phyloP scores from a whole-genome alignment of 2,888 invertebrate species.

The Drosophila histrio region DNA sequence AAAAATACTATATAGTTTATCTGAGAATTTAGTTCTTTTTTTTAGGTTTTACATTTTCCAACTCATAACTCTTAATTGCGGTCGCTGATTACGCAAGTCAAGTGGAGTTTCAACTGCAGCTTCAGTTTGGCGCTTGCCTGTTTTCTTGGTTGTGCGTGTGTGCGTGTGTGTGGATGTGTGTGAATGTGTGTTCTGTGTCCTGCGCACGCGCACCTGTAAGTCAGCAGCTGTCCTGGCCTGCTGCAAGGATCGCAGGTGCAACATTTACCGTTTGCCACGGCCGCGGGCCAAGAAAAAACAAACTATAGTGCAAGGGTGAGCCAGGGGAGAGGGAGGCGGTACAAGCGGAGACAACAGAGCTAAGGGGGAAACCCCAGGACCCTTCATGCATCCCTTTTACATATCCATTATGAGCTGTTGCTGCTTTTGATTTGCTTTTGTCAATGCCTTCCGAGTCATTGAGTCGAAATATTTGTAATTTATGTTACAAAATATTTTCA shows the following conservation, averaged over 20 bases:
- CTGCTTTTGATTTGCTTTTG: conserved; percentile 22
- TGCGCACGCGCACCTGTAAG: conserved; percentile 74
- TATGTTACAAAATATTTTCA: conserved; percentile 73
- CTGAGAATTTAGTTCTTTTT: too few species aligned
- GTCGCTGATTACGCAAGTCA: too few species aligned
- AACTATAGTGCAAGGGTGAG: neutral
- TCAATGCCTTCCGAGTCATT: conserved; percentile 11
- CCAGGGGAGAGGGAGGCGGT: neutral
- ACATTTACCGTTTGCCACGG: conserved; percentile 69
- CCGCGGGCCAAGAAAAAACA: conserved; percentile 46
- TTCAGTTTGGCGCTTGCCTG: neutral
- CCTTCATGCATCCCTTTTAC: conserved; percentile 9
- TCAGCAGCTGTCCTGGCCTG: conserved; percentile 65
- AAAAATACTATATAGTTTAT: too few species aligned
- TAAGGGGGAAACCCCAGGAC: conserved; percentile 8
- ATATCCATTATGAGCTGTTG: conserved; percentile 11
- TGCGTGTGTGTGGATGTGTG: neutral
- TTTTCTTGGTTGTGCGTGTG: neutral
- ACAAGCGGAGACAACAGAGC: neutral
- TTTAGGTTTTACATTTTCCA: too few species aligned
- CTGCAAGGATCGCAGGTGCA: conserved; percentile 69
- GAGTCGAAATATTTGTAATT: conserved; percentile 59
- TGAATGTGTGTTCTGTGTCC: conserved; percentile 24
- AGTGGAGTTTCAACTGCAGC: neutral
- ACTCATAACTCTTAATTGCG: too few species aligned